phyloP scores from a whole-genome alignment of 2,113 vertebrate species.

The Bagarius yarrelli region DNA sequence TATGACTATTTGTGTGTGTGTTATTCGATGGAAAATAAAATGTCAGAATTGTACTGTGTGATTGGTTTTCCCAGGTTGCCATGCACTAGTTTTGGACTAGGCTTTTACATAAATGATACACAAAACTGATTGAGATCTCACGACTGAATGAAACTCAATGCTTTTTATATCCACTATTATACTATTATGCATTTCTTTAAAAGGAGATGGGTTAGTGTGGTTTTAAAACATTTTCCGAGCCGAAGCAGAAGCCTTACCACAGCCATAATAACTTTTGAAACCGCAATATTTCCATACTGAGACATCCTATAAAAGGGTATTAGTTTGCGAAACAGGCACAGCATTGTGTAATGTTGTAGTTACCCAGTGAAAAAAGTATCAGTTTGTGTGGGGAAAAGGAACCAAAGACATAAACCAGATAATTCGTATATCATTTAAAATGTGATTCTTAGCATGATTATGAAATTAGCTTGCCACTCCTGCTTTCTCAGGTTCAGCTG shows the following conservation, averaged over 20 bases:
- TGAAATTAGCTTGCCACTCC: neutral
- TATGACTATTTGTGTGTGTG: too few species aligned
- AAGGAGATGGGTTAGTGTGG: too few species aligned
- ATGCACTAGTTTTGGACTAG: neutral
- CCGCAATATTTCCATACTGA: conserved; percentile 18
- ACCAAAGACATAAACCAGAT: neutral
- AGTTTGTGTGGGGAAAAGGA: neutral
- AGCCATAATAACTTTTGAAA: conserved; percentile 24
- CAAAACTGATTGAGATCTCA: conserved; percentile 2
- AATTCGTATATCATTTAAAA: neutral
- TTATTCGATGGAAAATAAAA: too few species aligned
- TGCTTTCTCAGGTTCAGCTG: conserved; percentile 51
- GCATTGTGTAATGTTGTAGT: conserved; percentile 25
- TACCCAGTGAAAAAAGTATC: conserved; percentile 14
- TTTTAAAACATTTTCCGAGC: neutral
- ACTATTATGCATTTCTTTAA: neutral
- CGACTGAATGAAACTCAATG: neutral
- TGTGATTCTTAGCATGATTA: neutral
- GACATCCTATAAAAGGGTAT: conserved; percentile 3
- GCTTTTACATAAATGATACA: neutral
- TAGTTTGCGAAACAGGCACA: conserved; percentile 21
- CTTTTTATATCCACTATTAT: neutral
- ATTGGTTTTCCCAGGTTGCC: neutral
- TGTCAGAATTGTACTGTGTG: neutral
- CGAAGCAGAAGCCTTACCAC: neutral